Evolutionary conservation across 2,888 invertebrate genomes (phyloP).

Genomic region (Catocala sponsa): DNA sequence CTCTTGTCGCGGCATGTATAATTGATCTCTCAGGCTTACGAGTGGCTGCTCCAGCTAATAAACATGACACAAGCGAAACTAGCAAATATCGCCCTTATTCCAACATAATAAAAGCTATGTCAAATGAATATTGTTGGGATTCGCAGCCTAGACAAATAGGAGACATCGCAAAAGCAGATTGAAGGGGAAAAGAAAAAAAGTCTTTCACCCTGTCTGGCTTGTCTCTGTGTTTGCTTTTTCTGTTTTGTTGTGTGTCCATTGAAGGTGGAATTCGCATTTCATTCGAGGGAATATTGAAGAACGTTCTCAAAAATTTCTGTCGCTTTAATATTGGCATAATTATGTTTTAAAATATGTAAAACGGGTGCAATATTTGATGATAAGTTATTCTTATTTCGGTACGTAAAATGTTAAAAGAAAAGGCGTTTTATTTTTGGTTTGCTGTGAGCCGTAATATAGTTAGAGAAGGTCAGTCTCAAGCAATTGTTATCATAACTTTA

Average conservation of each 20-base stretch:
- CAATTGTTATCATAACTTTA: no score
- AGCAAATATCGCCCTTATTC: slow-evolving; percentile 45
- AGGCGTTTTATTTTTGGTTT: no score
- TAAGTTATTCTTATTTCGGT: no score
- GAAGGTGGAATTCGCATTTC: slow-evolving; percentile 43
- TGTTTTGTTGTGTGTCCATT: slow-evolving; percentile 22
- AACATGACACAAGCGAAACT: slow-evolving; percentile 13
- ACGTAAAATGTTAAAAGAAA: no score
- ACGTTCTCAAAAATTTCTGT: no score
- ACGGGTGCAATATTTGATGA: no score
- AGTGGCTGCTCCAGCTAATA: slow-evolving; percentile 52
- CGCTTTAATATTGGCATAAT: no score
- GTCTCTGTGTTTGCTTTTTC: slow-evolving; percentile 34
- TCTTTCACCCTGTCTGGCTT: slow-evolving; percentile 49
- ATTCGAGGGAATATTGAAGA: slow-evolving; percentile 21
- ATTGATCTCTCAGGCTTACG: slow-evolving; percentile 66
- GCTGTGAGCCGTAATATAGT: no score
- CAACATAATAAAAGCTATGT: slow-evolving; percentile 20
- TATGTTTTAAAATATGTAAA: no score
- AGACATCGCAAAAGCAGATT: slow-evolving; percentile 56
- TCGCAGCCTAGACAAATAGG: slow-evolving; percentile 53
- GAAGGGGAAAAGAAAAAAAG: slow-evolving; percentile 52
- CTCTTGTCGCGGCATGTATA: slow-evolving; percentile 69
- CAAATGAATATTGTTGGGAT: slow-evolving; percentile 14
- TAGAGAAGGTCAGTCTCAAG: no score